A percentile compares a stretch with the other conserved stretches of the same genome.
Evolutionary conservation across 2,113 vertebrate genomes (phyloP).

Genomic region (Proteles cristata): DNA sequence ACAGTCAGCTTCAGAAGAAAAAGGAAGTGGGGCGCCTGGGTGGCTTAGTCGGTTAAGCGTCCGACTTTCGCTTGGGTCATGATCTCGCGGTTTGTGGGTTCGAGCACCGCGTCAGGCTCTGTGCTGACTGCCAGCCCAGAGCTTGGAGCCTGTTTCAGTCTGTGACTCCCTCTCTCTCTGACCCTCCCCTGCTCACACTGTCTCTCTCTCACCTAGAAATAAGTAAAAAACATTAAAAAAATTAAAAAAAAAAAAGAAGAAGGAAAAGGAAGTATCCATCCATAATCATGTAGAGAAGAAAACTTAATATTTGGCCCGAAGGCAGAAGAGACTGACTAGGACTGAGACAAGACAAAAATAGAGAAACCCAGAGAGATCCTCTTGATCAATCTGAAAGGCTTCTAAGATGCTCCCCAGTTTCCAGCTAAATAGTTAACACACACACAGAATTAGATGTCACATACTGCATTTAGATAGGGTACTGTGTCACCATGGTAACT

Average conservation of each 20-base stretch:
- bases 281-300: neutral
- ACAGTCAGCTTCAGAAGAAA: neutral
- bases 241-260: too few relatives aligned
- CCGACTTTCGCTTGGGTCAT: too few relatives aligned
- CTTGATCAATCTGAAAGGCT: neutral
- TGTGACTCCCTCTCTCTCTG: too few relatives aligned
- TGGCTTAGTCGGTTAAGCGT: too few relatives aligned
- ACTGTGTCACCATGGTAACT: slow-evolving; percentile 81
- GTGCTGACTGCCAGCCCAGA: too few relatives aligned
- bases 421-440: slow-evolving; percentile 29
- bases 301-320: neutral
- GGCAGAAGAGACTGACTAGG: neutral
- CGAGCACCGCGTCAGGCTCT: too few relatives aligned
- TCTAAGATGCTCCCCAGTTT: neutral
- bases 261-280: neutral
- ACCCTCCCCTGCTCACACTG: too few relatives aligned
- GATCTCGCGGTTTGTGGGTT: too few relatives aligned
- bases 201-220: too few relatives aligned
- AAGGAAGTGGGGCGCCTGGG: too few relatives aligned
- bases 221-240: too few relatives aligned
- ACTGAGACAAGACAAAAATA: neutral
- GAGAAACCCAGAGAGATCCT: neutral
- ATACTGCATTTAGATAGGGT: slow-evolving; percentile 71
- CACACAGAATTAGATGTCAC: slow-evolving; percentile 62
- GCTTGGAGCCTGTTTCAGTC: too few relatives aligned